phyloP scores from a whole-genome alignment of 2,797 vertebrate species.

The Clarias laeviceps region DNA sequence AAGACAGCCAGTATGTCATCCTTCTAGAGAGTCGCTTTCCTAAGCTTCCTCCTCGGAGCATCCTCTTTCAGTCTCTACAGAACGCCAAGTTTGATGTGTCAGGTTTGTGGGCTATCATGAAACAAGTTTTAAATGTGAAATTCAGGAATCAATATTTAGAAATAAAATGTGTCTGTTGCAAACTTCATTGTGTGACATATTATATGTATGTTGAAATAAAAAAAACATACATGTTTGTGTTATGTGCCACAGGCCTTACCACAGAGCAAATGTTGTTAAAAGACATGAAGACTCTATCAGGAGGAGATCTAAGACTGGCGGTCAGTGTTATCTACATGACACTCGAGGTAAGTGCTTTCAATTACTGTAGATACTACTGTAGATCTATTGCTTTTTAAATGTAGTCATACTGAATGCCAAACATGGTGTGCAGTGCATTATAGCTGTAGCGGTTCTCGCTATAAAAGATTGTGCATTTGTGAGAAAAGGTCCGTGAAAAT shows the following conservation, averaged over 20 bases:
- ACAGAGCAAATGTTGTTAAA: constrained; percentile 91
- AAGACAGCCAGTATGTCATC: constrained; percentile 75
- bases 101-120: constrained; percentile 68
- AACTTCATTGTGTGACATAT: background rate
- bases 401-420: background rate
- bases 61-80: constrained; percentile 83
- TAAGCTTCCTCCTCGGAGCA: constrained; percentile 73
- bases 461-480: background rate
- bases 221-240: background rate
- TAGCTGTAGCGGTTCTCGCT: background rate
- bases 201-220: background rate
- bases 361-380: background rate
- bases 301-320: constrained; percentile 67
- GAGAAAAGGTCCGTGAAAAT: background rate
- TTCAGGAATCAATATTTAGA: background rate
- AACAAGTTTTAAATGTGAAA: background rate
- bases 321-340: constrained; percentile 83
- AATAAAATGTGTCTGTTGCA: background rate
- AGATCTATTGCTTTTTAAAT: background rate
- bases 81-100: constrained; percentile 88
- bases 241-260: constrained; percentile 75
- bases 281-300: constrained; percentile 83
- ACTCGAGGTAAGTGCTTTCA: constrained; percentile 76
- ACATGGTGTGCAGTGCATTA: background rate
- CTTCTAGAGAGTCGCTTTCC: constrained; percentile 82